Conservation (phyloP, 2,888 invertebrate species). For the Mesopsocus fuscifrons region DNA sequence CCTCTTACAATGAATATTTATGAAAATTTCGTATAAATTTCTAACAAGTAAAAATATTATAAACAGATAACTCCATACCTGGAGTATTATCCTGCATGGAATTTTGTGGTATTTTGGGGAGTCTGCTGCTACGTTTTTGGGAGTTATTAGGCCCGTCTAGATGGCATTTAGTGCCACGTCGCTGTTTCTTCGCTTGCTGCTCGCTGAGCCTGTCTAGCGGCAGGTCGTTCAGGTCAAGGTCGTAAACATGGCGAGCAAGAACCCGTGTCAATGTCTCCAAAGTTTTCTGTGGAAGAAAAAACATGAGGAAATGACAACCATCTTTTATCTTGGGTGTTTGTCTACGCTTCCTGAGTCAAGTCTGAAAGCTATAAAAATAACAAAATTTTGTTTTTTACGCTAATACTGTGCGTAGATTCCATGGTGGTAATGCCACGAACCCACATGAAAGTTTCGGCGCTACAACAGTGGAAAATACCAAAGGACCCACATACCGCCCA, state of each 20-base stretch:
- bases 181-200: conserved; percentile 50
- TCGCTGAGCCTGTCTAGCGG: conserved; percentile 62
- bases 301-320: conserved; percentile 11
- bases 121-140: conserved; percentile 1
- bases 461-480: no score
- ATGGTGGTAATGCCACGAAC: no score
- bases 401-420: no score
- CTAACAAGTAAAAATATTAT: no score
- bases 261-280: conserved; percentile 92
- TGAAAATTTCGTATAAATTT: no score
- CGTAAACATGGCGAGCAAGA: conserved; percentile 85
- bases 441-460: no score
- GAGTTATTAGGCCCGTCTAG: background rate
- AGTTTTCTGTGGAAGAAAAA: conserved; percentile 48
- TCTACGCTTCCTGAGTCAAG: background rate
- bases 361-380: no score
- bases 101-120: conserved; percentile 6
- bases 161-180: conserved; percentile 22
- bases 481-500: conserved; percentile 91
- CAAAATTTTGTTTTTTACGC: no score
- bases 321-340: conserved; percentile 10
- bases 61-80: no score
- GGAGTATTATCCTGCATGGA: conserved; percentile 3
- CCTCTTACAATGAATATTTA: no score
- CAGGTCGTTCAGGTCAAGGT: conserved; percentile 74